Percentiles rank a stretch among this genome's conserved stretches.
Conservation (phyloP, 2,797 vertebrate species). For the Gambelia wislizenii region DNA sequence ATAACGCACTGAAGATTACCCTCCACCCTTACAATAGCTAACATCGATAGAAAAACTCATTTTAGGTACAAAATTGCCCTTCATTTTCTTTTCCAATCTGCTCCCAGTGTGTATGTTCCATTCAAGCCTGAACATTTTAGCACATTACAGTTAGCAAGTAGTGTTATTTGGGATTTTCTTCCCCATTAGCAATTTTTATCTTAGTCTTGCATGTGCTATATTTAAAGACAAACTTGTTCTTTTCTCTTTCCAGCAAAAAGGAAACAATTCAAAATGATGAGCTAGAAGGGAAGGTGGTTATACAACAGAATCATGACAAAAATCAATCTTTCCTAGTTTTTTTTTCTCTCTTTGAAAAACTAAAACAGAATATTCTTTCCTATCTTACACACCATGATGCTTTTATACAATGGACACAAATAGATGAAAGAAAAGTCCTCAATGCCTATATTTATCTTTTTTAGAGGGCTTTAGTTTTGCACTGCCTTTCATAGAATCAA, state of each 20-base stretch:
- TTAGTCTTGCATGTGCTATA: background rate
- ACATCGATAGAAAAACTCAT: background rate
- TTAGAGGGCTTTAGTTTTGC: too few species aligned
- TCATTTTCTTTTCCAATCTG: constrained; percentile 17
- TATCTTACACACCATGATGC: background rate
- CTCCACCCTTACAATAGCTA: background rate
- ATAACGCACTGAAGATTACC: constrained; percentile 17
- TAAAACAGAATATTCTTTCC: background rate
- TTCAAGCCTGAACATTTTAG: background rate
- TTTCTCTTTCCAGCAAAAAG: background rate
- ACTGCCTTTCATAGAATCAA: background rate
- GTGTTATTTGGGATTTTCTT: background rate
- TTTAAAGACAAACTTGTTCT: background rate
- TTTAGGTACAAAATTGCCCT: constrained; percentile 22
- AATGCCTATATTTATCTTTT: background rate
- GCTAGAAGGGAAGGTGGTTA: background rate
- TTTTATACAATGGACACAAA: background rate
- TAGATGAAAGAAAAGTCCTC: background rate
- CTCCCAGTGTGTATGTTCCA: background rate
- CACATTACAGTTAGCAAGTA: background rate
- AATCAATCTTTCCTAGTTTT: background rate
- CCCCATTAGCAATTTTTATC: constrained; percentile 10
- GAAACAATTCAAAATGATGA: background rate
- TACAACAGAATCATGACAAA: background rate
- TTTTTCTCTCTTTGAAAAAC: background rate